Base-by-base conservation (phyloP, 2,888 invertebrate species). In the Hydrotaea cyrtoneurina region DNA sequence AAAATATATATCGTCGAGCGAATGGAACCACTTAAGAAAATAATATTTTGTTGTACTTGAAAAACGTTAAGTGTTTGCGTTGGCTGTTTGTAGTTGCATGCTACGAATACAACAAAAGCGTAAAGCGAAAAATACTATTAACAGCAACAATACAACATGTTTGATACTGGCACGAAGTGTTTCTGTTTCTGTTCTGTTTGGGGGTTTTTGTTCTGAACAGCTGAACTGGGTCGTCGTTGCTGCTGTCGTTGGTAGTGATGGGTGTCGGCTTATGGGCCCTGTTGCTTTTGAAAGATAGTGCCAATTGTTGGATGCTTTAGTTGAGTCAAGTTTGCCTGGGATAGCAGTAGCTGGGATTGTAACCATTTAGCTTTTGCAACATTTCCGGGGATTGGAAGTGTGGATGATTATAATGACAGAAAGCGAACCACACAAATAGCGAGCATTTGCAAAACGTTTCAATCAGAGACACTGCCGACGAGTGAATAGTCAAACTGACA, bases 361-460 rank as follows among this genome's bases (percentile, higher is more conserved):
- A 59, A 23, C n/a, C 55, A 26, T 66, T 71, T 57, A 59, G 73
- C 26, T 50, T 79, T 80, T 79, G 73, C 72, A 57, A 26, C 64
- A 73, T 66, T 66, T 80, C 76, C 76, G 75, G 79, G 76, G 66
- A 79, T 83, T 83, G 79, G 79, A 80, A 83, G 76, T 76, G 79
- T 59, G 57, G 73, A 79, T 62, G 64, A 76, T 83, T 26, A 53
- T 23, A 21, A 66, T 43, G 19, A 39, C 39, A 8, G 39, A 39
- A 39, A 39, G 11, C 1, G 39, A 39, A 13, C 39, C 39, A 39
- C 43, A 39, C 17, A 19, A 7, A 31, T 17, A 43, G n/a, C 36
- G 19, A 17, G 62, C n/a, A 50, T n/a, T 17, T 62, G 1, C 17
- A 39, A 15, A 43, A 0, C 17, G 43, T 66, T 66, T 43, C 5